phyloP scores from a whole-genome alignment of 2,113 vertebrate genomes.

The Spea bombifrons region DNA sequence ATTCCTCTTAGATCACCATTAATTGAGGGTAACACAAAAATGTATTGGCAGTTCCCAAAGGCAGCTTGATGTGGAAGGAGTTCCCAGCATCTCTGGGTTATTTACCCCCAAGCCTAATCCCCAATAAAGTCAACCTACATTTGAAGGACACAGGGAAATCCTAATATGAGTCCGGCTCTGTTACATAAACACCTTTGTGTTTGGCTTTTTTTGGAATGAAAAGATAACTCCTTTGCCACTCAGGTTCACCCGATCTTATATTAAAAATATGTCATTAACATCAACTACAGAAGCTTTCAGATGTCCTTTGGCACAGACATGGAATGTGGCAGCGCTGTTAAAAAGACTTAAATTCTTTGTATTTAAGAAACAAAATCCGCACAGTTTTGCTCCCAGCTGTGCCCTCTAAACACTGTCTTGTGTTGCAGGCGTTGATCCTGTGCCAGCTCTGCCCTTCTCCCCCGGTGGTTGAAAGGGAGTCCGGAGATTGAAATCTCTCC shows the following conservation, averaged over 20 bases:
- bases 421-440: slow-evolving; percentile 13
- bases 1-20: too few species aligned
- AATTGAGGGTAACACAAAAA: too few species aligned
- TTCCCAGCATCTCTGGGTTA: too few species aligned
- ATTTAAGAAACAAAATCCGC: not conserved
- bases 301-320: not conserved
- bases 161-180: too few species aligned
- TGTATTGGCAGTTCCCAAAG: too few species aligned
- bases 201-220: too few species aligned
- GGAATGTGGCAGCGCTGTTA: not conserved
- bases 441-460: slow-evolving; percentile 21
- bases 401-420: slow-evolving; percentile 3
- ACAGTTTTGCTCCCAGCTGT: slow-evolving; percentile 20
- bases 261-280: not conserved
- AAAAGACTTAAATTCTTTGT: not conserved
- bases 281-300: not conserved
- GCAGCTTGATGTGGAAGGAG: too few species aligned
- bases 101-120: too few species aligned
- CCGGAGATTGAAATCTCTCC: slow-evolving; percentile 38
- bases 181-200: too few species aligned
- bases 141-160: too few species aligned
- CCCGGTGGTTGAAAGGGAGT: slow-evolving; percentile 9
- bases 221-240: not conserved
- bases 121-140: too few species aligned
- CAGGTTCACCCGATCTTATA: not conserved